Percentiles rank a stretch among this genome's conserved stretches.
These are phyloP conservation scores for Xylophagus ater DNA, from an alignment of 2,888 invertebrate species.

Conservation along the genomic window DNA sequence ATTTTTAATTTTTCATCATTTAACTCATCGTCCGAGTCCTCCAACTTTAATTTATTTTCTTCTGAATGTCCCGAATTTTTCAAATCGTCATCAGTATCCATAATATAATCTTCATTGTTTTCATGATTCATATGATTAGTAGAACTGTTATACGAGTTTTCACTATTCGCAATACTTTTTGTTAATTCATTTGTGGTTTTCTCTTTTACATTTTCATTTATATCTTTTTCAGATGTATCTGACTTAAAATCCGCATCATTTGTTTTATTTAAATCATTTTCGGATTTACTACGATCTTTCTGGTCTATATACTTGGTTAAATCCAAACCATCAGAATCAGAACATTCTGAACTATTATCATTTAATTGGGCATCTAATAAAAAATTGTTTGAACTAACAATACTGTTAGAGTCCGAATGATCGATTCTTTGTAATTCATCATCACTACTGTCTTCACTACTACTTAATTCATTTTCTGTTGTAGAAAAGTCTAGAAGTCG, in stretches of 20 bases:
- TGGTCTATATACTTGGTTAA: constrained; percentile 14
- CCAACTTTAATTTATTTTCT: neutral
- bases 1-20: constrained; percentile 7
- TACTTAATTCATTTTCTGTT: neutral
- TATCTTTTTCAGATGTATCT: neutral
- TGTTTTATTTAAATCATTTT: too few species aligned
- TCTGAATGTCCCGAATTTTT: too few species aligned
- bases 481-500: constrained; percentile 17
- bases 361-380: too few species aligned
- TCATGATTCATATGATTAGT: neutral
- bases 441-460: constrained; percentile 2
- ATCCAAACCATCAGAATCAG: constrained; percentile 20
- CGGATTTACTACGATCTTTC: too few species aligned
- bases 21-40: neutral
- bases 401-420: too few species aligned
- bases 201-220: neutral
- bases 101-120: neutral
- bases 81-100: neutral
- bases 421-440: neutral
- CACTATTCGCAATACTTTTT: neutral
- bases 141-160: neutral
- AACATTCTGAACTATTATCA: too few species aligned
- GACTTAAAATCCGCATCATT: neutral
- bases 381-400: too few species aligned
- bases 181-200: neutral